A percentile compares a stretch with the other conserved stretches of the same genome.
phyloP scores from a whole-genome alignment of 2,797 vertebrate species.

The Salmo trutta region DNA sequence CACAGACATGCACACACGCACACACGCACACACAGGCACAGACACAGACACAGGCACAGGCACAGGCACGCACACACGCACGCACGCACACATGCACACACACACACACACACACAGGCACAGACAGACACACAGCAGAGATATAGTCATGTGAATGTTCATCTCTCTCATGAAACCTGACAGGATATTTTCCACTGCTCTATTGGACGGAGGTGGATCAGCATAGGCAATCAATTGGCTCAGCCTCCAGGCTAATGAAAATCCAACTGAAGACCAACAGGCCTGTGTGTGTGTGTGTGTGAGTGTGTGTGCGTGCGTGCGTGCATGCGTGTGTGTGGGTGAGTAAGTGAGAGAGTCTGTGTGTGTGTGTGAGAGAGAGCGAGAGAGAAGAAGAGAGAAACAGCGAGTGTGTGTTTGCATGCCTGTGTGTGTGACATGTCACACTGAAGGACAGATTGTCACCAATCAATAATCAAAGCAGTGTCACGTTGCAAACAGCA shows the following conservation, averaged over 20 bases:
- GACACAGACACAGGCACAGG: too few relatives aligned
- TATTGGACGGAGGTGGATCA: slow-evolving; percentile 23
- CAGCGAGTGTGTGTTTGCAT: neutral
- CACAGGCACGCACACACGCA: too few relatives aligned
- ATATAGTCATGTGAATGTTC: neutral
- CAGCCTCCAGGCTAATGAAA: slow-evolving; percentile 39
- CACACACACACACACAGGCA: neutral
- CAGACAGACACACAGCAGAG: too few relatives aligned
- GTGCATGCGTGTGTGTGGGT: neutral
- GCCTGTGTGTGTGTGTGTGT: too few relatives aligned
- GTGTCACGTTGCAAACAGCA: slow-evolving; percentile 16
- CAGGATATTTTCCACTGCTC: slow-evolving; percentile 37
- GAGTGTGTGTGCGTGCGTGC: too few relatives aligned
- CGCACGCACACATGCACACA: too few relatives aligned
- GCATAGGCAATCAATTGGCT: slow-evolving; percentile 43
- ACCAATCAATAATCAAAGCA: neutral
- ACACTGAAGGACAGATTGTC: slow-evolving; percentile 8
- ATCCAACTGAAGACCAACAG: slow-evolving; percentile 23
- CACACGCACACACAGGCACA: too few relatives aligned
- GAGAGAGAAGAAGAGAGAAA: neutral
- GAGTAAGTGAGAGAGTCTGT: neutral
- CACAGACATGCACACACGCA: too few relatives aligned
- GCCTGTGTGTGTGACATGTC: neutral
- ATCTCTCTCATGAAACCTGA: slow-evolving; percentile 10
- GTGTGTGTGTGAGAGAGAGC: too few relatives aligned